These are phyloP conservation scores for Cephus cinctus DNA, from an alignment of 1,140 invertebrate genomes.

Conservation along the genomic window DNA sequence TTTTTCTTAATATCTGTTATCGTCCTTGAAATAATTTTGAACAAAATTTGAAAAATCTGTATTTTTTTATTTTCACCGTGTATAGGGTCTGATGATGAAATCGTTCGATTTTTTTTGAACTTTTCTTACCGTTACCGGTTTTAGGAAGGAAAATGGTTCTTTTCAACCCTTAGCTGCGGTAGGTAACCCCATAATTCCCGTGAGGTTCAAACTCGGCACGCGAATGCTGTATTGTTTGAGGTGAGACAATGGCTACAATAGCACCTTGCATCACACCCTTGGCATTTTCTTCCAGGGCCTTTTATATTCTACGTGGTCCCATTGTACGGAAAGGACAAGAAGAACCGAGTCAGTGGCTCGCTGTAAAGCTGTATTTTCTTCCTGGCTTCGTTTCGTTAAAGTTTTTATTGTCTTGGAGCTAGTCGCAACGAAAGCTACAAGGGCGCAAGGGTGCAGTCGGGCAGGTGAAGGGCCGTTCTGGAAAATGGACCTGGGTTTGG, in stretches of 20 bases:
- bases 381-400: slow-evolving; percentile 4
- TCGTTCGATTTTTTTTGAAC: neutral
- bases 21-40: no score
- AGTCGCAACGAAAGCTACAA: neutral
- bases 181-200: neutral
- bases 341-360: neutral
- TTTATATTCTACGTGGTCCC: slow-evolving; percentile 1
- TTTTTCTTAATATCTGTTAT: no score
- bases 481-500: neutral
- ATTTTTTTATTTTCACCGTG: no score
- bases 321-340: slow-evolving; percentile 6
- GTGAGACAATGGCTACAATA: slow-evolving; percentile 17
- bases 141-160: neutral
- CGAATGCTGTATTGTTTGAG: slow-evolving; percentile 16
- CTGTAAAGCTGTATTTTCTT: neutral
- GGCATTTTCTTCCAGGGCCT: neutral
- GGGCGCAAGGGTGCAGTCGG: slow-evolving; percentile 5
- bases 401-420: slow-evolving; percentile 13
- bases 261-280: slow-evolving; percentile 19
- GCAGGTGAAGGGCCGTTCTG: neutral
- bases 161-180: neutral
- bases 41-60: no score
- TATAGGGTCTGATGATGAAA: neutral
- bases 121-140: neutral
- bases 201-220: slow-evolving; percentile 3